phyloP scores from a whole-genome alignment of 2,888 invertebrate species.

The Emmelina monodactyla region DNA sequence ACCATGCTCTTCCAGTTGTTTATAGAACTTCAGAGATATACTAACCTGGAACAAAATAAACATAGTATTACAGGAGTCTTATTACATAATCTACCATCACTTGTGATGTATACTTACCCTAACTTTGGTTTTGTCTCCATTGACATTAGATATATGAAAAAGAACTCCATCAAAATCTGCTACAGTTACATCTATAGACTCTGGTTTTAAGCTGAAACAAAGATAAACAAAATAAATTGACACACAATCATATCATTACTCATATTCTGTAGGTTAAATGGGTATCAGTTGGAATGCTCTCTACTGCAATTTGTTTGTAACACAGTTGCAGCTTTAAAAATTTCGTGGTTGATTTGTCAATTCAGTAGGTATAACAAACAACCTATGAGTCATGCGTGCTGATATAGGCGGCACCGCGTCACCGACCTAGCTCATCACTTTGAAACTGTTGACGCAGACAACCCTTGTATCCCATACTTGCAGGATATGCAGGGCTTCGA shows the following conservation, averaged over 20 bases:
- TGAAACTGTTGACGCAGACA: conserved; percentile 26
- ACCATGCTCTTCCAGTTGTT: conserved; percentile 97
- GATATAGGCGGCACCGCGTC: conserved; percentile 51
- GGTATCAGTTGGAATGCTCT: no score
- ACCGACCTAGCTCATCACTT: conserved; percentile 21
- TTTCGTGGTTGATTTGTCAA: no score
- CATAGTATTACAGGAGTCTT: conserved; percentile 6
- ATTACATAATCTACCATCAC: neutral
- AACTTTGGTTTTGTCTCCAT: conserved; percentile 96
- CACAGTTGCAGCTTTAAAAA: no score
- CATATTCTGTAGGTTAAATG: no score
- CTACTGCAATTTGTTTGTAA: no score
- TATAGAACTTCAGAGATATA: conserved; percentile 98
- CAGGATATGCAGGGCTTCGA: conserved; percentile 5
- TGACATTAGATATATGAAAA: conserved; percentile 97
- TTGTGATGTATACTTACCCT: conserved; percentile 81
- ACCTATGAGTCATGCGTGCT: conserved; percentile 50
- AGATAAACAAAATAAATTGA: conserved; percentile 9
- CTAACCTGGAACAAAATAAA: conserved; percentile 77
- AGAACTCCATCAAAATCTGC: conserved; percentile 99
- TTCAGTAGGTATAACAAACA: conserved; percentile 48
- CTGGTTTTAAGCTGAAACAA: conserved; percentile 91
- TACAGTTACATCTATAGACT: conserved; percentile 92
- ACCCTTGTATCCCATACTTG: conserved; percentile 9
- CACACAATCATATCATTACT: conserved; percentile 18